Percentiles rank a stretch among this genome's conserved stretches.
Conservation (phyloP, 1,140 invertebrate genomes). For the Drosophila mauritiana region DNA sequence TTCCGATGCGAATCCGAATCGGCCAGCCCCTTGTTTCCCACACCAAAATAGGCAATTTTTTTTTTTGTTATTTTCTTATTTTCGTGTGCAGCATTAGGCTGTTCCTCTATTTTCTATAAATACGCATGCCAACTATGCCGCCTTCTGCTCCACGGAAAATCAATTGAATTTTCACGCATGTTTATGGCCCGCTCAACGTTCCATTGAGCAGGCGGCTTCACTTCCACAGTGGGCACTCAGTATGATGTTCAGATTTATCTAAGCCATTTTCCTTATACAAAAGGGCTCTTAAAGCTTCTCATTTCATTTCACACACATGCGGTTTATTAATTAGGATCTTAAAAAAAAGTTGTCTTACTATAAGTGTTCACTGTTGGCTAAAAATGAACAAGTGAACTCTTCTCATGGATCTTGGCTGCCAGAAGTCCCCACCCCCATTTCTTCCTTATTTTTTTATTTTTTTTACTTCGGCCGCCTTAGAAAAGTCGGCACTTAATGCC, state of each 20-base stretch:
- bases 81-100: background rate
- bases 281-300: too few relatives aligned
- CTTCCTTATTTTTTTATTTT: background rate
- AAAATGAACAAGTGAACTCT: constrained; percentile 15
- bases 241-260: background rate
- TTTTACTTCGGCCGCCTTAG: background rate
- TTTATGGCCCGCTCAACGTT: constrained; percentile 53
- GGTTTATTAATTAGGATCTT: background rate
- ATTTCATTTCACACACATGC: too few relatives aligned
- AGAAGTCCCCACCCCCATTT: constrained; percentile 13
- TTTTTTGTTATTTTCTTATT: background rate
- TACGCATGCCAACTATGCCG: constrained; percentile 43
- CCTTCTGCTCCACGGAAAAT: constrained; percentile 53
- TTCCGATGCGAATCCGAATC: constrained; percentile 17
- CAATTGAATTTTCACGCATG: constrained; percentile 81
- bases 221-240: constrained; percentile 15
- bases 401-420: constrained; percentile 16
- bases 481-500: constrained; percentile 16
- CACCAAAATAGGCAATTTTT: constrained; percentile 61
- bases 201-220: constrained; percentile 10
- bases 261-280: too few relatives aligned
- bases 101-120: constrained; percentile 54
- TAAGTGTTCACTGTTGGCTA: constrained; percentile 6
- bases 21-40: constrained; percentile 57
- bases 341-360: background rate